These are phyloP conservation scores for Pteromalus puparum DNA, from an alignment of 1,140 invertebrate species.

Conservation along the genomic window DNA sequence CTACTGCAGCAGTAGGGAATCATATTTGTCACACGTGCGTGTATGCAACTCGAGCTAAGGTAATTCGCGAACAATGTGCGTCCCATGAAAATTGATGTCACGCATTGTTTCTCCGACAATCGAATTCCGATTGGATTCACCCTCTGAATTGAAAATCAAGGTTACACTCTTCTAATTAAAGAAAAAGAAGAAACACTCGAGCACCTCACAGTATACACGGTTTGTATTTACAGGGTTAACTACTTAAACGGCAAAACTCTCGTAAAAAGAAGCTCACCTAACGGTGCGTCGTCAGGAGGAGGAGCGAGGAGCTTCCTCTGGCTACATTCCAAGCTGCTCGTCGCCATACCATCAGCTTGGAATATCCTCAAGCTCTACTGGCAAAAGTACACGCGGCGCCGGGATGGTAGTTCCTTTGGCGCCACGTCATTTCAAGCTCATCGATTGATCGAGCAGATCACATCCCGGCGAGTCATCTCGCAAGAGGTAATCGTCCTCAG, in stretches of 20 bases:
- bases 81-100: background rate
- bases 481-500: too few relatives aligned
- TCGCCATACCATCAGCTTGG: too few relatives aligned
- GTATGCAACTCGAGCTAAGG: background rate
- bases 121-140: too few relatives aligned
- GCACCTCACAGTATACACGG: too few relatives aligned
- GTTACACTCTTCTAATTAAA: too few relatives aligned
- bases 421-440: background rate
- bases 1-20: background rate
- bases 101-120: background rate
- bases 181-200: too few relatives aligned
- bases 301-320: background rate
- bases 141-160: background rate
- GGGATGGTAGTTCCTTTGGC: background rate
- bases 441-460: background rate
- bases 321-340: background rate
- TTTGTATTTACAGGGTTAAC: too few relatives aligned
- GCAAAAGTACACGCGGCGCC: background rate
- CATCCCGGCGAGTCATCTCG: background rate
- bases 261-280: background rate
- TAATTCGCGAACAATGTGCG: background rate
- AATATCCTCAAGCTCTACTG: too few relatives aligned
- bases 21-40: background rate
- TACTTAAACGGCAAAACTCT: too few relatives aligned
- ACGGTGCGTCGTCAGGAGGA: background rate